A percentile compares a stretch with the other conserved stretches of the same genome.
These are phyloP conservation scores for Salminus brasiliensis DNA, from an alignment of 2,113 vertebrate genomes.

Conservation along the genomic window DNA sequence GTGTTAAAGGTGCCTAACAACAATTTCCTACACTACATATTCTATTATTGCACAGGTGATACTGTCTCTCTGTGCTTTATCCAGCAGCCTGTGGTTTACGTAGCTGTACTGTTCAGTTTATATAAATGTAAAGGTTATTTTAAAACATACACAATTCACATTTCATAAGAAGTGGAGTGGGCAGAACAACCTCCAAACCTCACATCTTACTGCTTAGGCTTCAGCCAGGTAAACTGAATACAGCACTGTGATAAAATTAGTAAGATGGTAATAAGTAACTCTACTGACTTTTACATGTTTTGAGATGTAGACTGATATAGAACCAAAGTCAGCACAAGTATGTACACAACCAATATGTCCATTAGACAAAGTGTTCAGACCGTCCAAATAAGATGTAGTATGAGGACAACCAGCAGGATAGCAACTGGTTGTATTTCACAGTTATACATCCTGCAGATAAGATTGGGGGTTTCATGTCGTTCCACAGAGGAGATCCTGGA, in stretches of 20 bases:
- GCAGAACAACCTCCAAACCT: background rate
- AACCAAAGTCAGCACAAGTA: no score
- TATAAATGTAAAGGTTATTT: background rate
- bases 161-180: background rate
- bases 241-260: background rate
- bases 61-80: background rate
- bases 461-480: background rate
- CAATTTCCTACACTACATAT: background rate
- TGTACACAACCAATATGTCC: no score
- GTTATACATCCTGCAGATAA: background rate
- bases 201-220: background rate
- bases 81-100: background rate
- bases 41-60: conserved; percentile 7
- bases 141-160: background rate
- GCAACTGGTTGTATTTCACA: no score
- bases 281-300: background rate
- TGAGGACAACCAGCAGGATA: no score
- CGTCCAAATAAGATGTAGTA: no score
- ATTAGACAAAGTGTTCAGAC: background rate
- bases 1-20: background rate
- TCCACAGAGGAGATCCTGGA: conserved; percentile 78
- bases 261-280: background rate
- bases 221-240: no score
- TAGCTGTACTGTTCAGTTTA: background rate
- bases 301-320: no score